A percentile compares a stretch with the other conserved stretches of the same genome.
These are phyloP conservation scores for Neocrepidodera transversa DNA, from an alignment of 2,888 invertebrate genomes.

Conservation along the genomic window DNA sequence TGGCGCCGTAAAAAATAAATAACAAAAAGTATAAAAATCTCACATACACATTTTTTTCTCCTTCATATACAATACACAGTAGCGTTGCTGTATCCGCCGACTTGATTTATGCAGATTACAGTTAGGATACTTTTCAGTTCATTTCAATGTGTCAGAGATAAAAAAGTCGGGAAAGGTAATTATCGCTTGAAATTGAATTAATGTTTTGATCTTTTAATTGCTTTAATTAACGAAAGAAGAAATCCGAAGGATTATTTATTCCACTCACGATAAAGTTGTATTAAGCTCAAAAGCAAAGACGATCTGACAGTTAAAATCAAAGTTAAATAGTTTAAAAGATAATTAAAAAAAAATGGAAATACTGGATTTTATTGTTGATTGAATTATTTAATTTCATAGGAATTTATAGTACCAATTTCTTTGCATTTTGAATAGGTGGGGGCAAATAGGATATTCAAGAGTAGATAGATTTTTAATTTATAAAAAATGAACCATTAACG, in stretches of 20 bases:
- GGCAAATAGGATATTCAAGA: too few relatives aligned
- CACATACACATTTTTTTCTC: too few relatives aligned
- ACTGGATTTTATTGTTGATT: too few relatives aligned
- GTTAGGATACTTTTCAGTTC: constrained; percentile 19
- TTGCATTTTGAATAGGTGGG: too few relatives aligned
- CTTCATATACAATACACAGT: not conserved
- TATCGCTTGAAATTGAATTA: constrained; percentile 21
- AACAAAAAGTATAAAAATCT: too few relatives aligned
- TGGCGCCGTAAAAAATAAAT: too few relatives aligned
- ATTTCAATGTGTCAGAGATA: constrained; percentile 18
- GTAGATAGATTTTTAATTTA: too few relatives aligned
- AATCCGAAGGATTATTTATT: constrained; percentile 2
- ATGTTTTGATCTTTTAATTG: constrained; percentile 20
- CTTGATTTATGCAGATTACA: constrained; percentile 19
- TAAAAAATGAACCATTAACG: too few relatives aligned
- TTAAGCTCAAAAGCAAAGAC: not conserved
- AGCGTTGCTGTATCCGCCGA: not conserved
- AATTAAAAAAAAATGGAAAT: too few relatives aligned
- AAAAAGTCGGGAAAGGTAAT: constrained; percentile 16
- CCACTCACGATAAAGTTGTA: constrained; percentile 2
- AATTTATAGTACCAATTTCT: too few relatives aligned
- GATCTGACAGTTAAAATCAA: constrained; percentile 7
- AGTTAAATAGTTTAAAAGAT: not conserved
- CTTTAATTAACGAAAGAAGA: constrained; percentile 14
- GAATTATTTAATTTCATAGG: too few relatives aligned